A percentile compares a stretch with the other conserved stretches of the same genome.
Evolutionary conservation across 2,797 vertebrate genomes (phyloP).

Genomic region (Lepus oiostolus): DNA sequence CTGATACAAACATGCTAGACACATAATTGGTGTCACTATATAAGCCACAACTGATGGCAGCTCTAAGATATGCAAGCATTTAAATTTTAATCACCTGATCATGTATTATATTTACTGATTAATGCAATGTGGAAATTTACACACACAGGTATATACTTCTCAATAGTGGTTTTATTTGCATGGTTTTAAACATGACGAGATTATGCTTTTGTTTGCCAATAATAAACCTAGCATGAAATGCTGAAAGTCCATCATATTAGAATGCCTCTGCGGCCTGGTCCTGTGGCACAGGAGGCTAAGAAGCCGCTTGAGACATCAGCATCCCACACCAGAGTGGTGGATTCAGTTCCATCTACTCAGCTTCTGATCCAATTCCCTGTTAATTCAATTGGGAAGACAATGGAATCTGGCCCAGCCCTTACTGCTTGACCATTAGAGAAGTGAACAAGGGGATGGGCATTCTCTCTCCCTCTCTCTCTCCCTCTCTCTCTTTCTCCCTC

Average conservation of each 20-base stretch:
- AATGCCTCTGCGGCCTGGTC: background rate
- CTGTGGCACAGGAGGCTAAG: no score
- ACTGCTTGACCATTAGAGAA: no score
- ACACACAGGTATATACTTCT: background rate
- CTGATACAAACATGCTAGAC: background rate
- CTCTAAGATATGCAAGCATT: conserved; percentile 7
- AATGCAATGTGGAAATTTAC: background rate
- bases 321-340: no score
- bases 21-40: background rate
- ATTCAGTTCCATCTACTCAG: no score
- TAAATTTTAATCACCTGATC: background rate
- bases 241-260: background rate
- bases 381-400: no score
- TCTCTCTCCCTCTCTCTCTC: no score
- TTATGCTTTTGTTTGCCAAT: background rate
- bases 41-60: background rate
- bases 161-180: background rate
- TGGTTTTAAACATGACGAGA: background rate
- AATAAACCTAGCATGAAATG: background rate
- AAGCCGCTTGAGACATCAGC: no score
- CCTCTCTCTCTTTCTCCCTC: no score
- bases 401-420: no score
- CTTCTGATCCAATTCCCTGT: no score
- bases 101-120: conserved; percentile 41
- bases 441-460: no score